Evolutionary conservation across 2,888 invertebrate genomes (phyloP).

Genomic region (Oxyteleia sp.): DNA sequence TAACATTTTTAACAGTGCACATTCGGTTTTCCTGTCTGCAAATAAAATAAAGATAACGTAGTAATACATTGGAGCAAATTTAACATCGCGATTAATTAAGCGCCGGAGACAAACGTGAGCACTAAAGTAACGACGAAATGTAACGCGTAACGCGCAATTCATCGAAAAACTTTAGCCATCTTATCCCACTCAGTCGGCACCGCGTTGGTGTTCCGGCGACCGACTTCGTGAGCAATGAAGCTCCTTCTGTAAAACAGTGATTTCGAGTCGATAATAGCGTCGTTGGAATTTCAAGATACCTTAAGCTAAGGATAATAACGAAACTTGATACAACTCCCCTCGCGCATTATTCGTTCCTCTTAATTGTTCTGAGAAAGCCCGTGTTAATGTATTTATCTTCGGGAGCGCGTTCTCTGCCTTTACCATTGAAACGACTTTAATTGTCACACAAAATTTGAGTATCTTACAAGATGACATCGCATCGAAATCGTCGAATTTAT

Average conservation of each 20-base stretch:
- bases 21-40: neutral
- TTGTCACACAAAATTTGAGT: conserved; percentile 14
- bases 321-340: conserved; percentile 62
- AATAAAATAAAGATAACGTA: conserved; percentile 5
- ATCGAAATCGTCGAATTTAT: neutral
- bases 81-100: conserved; percentile 37
- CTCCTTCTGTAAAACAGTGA: conserved; percentile 30
- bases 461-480: neutral
- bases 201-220: conserved; percentile 19
- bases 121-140: neutral
- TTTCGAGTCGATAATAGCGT: conserved; percentile 65
- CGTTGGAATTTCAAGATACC: conserved; percentile 50
- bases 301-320: conserved; percentile 56
- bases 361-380: conserved; percentile 39
- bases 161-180: conserved; percentile 63
- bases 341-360: conserved; percentile 48
- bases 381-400: conserved; percentile 50
- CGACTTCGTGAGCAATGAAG: conserved; percentile 23
- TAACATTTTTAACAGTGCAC: too few species aligned
- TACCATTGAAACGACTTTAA: conserved; percentile 20
- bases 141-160: conserved; percentile 51
- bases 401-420: conserved; percentile 9
- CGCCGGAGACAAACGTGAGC: conserved; percentile 2
- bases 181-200: conserved; percentile 36
- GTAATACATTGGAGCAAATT: neutral